Evolutionary conservation across 2,888 invertebrate species (phyloP), one percentile per base, ranked within the genome.

Genomic region (Cistogaster globosa): DNA sequence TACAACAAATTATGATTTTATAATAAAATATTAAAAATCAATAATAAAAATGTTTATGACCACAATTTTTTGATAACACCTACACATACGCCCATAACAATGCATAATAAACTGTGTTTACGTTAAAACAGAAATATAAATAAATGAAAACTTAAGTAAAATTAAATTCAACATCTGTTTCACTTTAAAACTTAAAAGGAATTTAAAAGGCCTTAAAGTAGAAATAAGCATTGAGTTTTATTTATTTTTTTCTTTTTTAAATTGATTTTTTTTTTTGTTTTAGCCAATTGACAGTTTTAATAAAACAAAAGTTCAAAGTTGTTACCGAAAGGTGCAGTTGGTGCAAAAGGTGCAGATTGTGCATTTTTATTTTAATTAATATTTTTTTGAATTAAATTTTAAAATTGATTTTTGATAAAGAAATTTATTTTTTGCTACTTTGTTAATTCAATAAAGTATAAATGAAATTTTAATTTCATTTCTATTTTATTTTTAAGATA

Each of bases 261-360:
- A 36, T n/a, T n/a, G n/a, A n/a, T 20, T 11, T 45, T 9, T 55
- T 32, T 20, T 32, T 32, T 32, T 32, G 36, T 57, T 57, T 36
- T 22, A 55, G 63, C 58, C 74, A 69, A 69, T 78, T 75, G 58
- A 48, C 45, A 69, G 68, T 18, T 68, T 77, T 8, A 42, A 38
- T 12, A 76, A 72, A 68, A 38, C 69, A 74, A 78, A 71, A 81
- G 81, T 77, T 62, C 51, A 69, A 77, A 63, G 32, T 72, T 77
- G 80, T 16, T 38, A 18, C 38, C 18, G 45, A 81, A 20, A 53
- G 26, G 53, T 67, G 68, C 82, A 42, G 68, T 78, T 71, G 57
- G 83, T 72, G 79, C 75, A 78, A 69, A 76, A 72, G 68, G 77
- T 85, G 85, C 82, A 65, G 45, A 42, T 45, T 42, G 85, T 85